Percentiles rank a stretch among this genome's conserved stretches.
Conservation (phyloP, 2,797 vertebrate genomes). For the Simalia tracyae region DNA sequence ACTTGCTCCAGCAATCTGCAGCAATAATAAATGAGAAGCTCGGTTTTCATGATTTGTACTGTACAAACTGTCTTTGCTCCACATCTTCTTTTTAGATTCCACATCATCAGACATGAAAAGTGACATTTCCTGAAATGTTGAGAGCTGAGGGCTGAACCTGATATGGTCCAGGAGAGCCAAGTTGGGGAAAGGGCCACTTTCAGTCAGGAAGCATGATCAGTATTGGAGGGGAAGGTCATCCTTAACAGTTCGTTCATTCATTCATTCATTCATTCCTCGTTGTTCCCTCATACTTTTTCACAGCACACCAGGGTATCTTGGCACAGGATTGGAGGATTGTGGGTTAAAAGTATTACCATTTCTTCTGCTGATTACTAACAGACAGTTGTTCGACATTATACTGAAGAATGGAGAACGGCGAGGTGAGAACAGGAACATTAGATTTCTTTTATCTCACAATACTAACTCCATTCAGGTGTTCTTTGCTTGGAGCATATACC, state of each 20-base stretch:
- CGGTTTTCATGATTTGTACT: constrained; percentile 36
- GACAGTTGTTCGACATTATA: neutral
- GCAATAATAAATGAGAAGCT: constrained; percentile 9
- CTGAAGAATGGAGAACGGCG: neutral
- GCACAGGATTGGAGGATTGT: neutral
- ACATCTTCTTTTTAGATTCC: neutral
- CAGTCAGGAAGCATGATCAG: too few species aligned
- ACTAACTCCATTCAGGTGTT: neutral
- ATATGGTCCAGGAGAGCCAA: neutral
- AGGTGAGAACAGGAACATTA: neutral
- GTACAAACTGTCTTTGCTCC: neutral
- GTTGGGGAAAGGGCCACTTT: too few species aligned
- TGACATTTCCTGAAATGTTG: neutral
- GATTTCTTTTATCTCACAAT: neutral
- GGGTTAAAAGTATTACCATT: neutral
- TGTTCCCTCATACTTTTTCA: neutral
- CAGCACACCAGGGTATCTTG: neutral
- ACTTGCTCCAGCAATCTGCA: constrained; percentile 25
- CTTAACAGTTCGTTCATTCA: too few species aligned
- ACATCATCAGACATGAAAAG: constrained; percentile 25
- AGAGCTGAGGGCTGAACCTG: neutral
- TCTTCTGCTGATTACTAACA: neutral
- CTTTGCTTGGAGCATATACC: neutral
- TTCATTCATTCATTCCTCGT: too few species aligned
- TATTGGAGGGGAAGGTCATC: too few species aligned